These are phyloP conservation scores for Donacobius atricapilla DNA, from an alignment of 2,113 vertebrate genomes.

Conservation along the genomic window DNA sequence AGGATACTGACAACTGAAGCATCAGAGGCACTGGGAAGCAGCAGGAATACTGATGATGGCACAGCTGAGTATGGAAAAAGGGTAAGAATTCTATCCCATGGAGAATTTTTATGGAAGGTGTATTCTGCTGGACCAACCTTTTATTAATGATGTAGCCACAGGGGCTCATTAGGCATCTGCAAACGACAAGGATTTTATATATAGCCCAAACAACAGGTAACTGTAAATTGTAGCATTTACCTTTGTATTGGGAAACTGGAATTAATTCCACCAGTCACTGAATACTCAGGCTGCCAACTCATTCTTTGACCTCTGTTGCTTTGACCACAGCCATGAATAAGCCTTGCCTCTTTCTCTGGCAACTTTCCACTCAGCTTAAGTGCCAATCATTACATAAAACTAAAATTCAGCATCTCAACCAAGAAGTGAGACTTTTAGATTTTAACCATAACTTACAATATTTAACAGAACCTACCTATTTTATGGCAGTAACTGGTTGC, in stretches of 20 bases:
- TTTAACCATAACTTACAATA: not conserved
- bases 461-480: not conserved
- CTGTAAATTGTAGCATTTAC: not conserved
- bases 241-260: not conserved
- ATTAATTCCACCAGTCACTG: not conserved
- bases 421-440: not conserved
- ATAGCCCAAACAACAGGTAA: not conserved
- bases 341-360: not conserved
- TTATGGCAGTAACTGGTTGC: not conserved
- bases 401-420: not conserved
- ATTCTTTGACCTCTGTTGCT: not conserved
- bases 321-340: not conserved
- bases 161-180: conserved; percentile 7
- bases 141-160: not conserved
- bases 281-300: not conserved
- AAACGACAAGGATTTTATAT: not conserved
- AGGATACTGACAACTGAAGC: not conserved
- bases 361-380: not conserved
- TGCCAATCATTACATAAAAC: not conserved
- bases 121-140: not conserved
- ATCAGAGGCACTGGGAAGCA: not conserved
- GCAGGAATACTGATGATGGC: conserved; percentile 18
- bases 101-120: not conserved
- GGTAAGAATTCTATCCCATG: not conserved
- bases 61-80: not conserved